phyloP scores from a whole-genome alignment of 2,113 vertebrate species.

The Corydoras maculifer region DNA sequence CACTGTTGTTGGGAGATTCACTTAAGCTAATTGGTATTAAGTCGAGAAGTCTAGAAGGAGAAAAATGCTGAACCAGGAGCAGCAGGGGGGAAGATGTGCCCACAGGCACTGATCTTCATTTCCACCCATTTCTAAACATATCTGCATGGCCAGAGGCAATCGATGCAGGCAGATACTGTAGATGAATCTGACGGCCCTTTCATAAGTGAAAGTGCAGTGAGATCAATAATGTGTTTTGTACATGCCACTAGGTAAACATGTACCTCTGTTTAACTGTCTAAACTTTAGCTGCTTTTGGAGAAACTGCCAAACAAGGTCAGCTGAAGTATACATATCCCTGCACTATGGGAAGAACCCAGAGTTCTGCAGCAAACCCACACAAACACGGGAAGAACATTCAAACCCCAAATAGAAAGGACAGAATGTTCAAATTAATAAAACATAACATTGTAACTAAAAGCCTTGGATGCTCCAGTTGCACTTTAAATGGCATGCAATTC shows the following conservation, averaged over 20 bases:
- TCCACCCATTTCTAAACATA: conserved; percentile 39
- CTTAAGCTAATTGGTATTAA: conserved; percentile 56
- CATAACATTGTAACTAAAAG: no score
- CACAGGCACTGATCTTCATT: conserved; percentile 36
- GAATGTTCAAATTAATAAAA: no score
- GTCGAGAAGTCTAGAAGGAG: conserved; percentile 60
- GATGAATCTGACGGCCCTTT: conserved; percentile 42
- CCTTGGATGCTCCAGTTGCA: no score
- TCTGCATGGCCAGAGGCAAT: conserved; percentile 36
- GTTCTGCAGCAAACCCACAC: no score
- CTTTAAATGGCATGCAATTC: no score
- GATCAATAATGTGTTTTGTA: conserved; percentile 42
- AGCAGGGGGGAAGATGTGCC: conserved; percentile 26
- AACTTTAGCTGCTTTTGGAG: conserved; percentile 21
- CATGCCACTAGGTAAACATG: conserved; percentile 37
- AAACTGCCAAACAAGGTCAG: no score
- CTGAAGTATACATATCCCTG: no score
- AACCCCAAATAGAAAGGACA: no score
- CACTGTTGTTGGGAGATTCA: conserved; percentile 54
- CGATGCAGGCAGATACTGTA: conserved; percentile 30
- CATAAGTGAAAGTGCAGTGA: conserved; percentile 41
- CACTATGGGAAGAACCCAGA: no score
- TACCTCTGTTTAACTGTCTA: conserved; percentile 32
- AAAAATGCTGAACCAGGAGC: conserved; percentile 38
- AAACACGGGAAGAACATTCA: no score